These are phyloP conservation scores for Psettodes erumei DNA, from an alignment of 2,113 vertebrate species.

Conservation along the genomic window DNA sequence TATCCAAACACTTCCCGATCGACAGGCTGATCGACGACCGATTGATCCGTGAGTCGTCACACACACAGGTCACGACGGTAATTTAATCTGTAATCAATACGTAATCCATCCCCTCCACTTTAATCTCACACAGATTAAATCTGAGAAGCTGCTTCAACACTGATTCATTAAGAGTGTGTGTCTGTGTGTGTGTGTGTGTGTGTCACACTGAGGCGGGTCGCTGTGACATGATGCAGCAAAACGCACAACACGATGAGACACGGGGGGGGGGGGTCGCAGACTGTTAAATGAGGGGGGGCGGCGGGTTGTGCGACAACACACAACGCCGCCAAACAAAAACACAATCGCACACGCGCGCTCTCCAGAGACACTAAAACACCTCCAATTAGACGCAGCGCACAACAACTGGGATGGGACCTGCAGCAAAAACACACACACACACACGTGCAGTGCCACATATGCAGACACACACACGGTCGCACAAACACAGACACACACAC, in stretches of 20 bases:
- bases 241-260: constrained; percentile 43
- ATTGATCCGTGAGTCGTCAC: too few relatives aligned
- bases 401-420: constrained; percentile 72
- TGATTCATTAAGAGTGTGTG: neutral
- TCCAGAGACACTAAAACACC: constrained; percentile 71
- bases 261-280: too few relatives aligned
- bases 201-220: too few relatives aligned
- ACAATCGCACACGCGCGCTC: constrained; percentile 37
- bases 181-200: neutral
- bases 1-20: too few relatives aligned
- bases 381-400: constrained; percentile 72
- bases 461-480: constrained; percentile 3
- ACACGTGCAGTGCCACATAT: constrained; percentile 13
- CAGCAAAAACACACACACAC: constrained; percentile 50
- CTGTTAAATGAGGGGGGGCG: constrained; percentile 48
- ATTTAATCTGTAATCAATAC: too few relatives aligned
- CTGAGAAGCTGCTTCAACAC: too few relatives aligned
- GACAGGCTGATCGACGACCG: too few relatives aligned
- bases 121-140: too few relatives aligned
- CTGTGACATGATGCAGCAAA: constrained; percentile 63
- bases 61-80: too few relatives aligned
- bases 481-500: constrained; percentile 18
- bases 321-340: too few relatives aligned
- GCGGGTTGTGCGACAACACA: constrained; percentile 4
- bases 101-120: too few relatives aligned